Evolutionary conservation across 2,888 invertebrate species (phyloP).

Genomic region (Euplexia lucipara): DNA sequence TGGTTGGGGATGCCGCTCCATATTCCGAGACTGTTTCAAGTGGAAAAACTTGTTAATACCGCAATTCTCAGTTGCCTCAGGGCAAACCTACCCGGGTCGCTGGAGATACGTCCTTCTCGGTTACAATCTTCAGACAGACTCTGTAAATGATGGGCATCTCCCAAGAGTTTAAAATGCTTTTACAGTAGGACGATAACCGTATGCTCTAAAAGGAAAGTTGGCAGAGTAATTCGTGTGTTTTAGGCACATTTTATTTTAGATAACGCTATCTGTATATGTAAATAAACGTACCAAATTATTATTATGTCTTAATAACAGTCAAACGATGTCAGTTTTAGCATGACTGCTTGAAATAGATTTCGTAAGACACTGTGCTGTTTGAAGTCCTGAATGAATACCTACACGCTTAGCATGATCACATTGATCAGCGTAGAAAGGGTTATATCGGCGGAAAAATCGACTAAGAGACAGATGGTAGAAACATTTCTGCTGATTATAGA

Average conservation of each 20-base stretch:
- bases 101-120: slow-evolving; percentile 28
- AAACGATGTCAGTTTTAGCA: background rate
- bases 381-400: slow-evolving; percentile 9
- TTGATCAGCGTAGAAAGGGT: too few relatives aligned
- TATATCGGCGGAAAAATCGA: too few relatives aligned
- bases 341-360: background rate
- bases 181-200: slow-evolving; percentile 9
- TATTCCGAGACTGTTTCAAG: slow-evolving; percentile 56
- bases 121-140: slow-evolving; percentile 54
- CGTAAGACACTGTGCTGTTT: background rate
- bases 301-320: slow-evolving; percentile 11
- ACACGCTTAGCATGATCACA: too few relatives aligned
- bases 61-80: slow-evolving; percentile 47
- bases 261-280: slow-evolving; percentile 32
- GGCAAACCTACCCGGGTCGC: slow-evolving; percentile 39
- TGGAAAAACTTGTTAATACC: slow-evolving; percentile 61
- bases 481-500: too few relatives aligned
- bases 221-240: slow-evolving; percentile 12
- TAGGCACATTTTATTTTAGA: slow-evolving; percentile 19
- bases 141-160: slow-evolving; percentile 57
- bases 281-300: too few relatives aligned
- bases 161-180: slow-evolving; percentile 36
- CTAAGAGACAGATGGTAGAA: too few relatives aligned
- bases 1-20: slow-evolving; percentile 37
- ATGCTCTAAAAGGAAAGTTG: slow-evolving; percentile 25